These are phyloP conservation scores for Rhagonycha fulva DNA, from an alignment of 2,888 invertebrate genomes.

Conservation along the genomic window DNA sequence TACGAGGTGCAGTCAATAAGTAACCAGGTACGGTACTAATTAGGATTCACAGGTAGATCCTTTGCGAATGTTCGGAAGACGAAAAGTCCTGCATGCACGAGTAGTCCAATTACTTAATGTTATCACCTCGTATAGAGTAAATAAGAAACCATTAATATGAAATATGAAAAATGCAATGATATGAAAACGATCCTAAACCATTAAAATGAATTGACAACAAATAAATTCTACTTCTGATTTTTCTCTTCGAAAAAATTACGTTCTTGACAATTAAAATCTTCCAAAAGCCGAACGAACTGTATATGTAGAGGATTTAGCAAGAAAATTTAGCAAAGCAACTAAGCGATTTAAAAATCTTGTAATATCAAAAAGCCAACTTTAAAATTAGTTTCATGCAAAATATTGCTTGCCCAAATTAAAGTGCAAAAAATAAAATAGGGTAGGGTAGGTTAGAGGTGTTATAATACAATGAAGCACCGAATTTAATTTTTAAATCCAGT, in stretches of 20 bases:
- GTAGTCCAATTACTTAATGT: not conserved
- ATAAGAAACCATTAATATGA: not conserved
- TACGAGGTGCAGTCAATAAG: not conserved
- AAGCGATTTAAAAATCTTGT: not conserved
- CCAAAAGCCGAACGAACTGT: constrained; percentile 43
- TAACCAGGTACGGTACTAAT: not conserved
- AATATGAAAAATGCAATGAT: not conserved
- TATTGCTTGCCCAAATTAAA: not conserved
- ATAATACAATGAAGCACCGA: not conserved
- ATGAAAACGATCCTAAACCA: not conserved
- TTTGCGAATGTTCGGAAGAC: too few relatives aligned
- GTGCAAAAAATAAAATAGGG: not conserved
- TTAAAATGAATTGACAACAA: not conserved
- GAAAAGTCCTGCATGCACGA: not conserved
- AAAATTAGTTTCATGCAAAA: constrained; percentile 6
- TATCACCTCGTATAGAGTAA: not conserved
- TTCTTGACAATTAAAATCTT: constrained; percentile 15
- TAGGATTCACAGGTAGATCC: too few relatives aligned
- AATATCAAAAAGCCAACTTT: not conserved
- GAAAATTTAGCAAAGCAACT: constrained; percentile 28
- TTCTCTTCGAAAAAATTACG: not conserved
- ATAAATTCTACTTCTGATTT: not conserved
- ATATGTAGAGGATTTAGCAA: constrained; percentile 35
- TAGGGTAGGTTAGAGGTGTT: not conserved
- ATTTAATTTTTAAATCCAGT: not conserved